Evolutionary conservation across 2,797 vertebrate genomes (phyloP).

Genomic region (Rhinoraja longicauda): DNA sequence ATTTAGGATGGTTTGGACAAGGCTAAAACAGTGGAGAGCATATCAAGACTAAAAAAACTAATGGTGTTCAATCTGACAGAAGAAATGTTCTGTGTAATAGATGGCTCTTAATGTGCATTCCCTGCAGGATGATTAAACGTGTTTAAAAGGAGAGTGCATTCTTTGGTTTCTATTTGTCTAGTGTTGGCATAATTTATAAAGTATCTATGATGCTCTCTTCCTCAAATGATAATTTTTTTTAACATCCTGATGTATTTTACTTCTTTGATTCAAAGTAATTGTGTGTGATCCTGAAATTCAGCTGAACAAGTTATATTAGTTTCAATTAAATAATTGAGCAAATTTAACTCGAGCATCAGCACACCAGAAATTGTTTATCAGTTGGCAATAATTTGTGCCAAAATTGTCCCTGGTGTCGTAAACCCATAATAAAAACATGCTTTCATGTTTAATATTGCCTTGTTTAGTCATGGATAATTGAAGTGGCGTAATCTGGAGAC

Average conservation of each 20-base stretch:
- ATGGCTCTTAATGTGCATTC: not conserved
- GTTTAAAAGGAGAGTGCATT: not conserved
- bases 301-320: not conserved
- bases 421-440: not conserved
- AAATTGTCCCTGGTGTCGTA: not conserved
- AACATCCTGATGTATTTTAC: not conserved
- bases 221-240: not conserved
- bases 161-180: not conserved
- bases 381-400: not conserved
- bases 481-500: constrained; percentile 13
- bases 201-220: not conserved
- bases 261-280: not conserved
- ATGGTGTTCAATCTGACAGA: not conserved
- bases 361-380: not conserved
- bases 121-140: not conserved
- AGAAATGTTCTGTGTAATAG: not conserved
- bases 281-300: not conserved
- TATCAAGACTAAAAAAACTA: not conserved
- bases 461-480: constrained; percentile 18
- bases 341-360: not conserved
- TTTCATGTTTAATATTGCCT: constrained; percentile 16
- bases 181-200: not conserved
- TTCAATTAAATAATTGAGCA: not conserved
- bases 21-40: not conserved
- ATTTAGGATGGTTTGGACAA: not conserved